Percentiles rank a stretch among this genome's conserved stretches.
phyloP scores from a whole-genome alignment of 2,888 invertebrate species.

The Alitta virens region DNA sequence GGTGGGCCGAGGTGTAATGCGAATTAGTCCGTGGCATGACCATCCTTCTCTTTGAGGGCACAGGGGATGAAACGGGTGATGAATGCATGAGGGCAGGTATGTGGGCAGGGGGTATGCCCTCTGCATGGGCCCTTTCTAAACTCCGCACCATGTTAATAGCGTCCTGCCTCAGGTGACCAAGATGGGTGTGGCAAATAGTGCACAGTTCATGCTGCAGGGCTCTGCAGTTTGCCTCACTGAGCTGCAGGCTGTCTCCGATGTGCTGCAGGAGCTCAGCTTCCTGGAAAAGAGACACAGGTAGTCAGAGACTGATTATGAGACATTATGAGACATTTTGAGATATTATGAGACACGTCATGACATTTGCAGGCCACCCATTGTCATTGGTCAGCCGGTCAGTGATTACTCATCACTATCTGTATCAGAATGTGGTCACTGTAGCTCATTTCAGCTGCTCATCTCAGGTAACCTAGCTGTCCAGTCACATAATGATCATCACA shows the following conservation, averaged over 20 bases:
- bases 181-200: slow-evolving; percentile 44
- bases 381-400: too few species aligned
- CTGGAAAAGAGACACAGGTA: slow-evolving; percentile 1
- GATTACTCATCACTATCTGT: too few species aligned
- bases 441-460: too few species aligned
- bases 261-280: slow-evolving; percentile 13
- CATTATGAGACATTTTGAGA: too few species aligned
- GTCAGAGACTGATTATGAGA: too few species aligned
- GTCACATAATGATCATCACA: too few species aligned
- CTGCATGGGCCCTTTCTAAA: slow-evolving; percentile 42
- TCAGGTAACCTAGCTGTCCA: too few species aligned
- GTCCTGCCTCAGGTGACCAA: slow-evolving; percentile 42
- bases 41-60: slow-evolving; percentile 6
- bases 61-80: neutral
- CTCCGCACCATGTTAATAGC: slow-evolving; percentile 47
- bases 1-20: slow-evolving; percentile 18
- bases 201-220: slow-evolving; percentile 33
- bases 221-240: slow-evolving; percentile 7
- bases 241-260: slow-evolving; percentile 14
- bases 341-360: too few species aligned
- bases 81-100: slow-evolving; percentile 37
- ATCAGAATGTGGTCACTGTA: too few species aligned
- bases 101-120: slow-evolving; percentile 24
- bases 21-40: slow-evolving; percentile 13
- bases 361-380: too few species aligned